Evolutionary conservation across 2,113 vertebrate species (phyloP).

Genomic region (Tetrax tetrax): DNA sequence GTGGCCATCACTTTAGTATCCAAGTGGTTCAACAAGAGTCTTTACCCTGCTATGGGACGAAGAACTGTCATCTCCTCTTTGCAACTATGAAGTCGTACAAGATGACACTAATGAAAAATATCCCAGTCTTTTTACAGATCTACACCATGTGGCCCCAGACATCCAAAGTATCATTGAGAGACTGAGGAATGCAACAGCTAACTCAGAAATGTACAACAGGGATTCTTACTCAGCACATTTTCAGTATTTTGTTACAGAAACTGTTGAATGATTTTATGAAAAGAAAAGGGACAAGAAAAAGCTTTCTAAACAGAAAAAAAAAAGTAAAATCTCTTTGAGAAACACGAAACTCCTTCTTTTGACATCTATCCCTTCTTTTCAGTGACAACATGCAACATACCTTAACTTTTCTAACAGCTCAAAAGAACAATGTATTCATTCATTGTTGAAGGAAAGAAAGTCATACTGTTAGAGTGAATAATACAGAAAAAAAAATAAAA

Average conservation of each 20-base stretch:
- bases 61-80: neutral
- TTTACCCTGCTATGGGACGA: rapidly evolving
- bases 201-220: neutral
- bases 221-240: neutral
- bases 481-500: neutral
- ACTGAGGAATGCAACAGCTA: neutral
- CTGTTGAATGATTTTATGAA: neutral
- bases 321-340: neutral
- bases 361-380: neutral
- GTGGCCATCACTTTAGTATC: neutral
- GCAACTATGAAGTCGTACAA: neutral
- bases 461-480: neutral
- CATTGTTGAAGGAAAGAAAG: neutral
- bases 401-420: neutral
- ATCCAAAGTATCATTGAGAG: neutral
- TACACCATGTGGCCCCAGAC: neutral
- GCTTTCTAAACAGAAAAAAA: neutral
- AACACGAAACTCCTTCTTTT: neutral
- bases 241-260: neutral
- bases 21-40: neutral
- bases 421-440: neutral
- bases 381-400: neutral
- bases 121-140: neutral
- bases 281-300: neutral
- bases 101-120: neutral